Conservation (phyloP, 1,140 invertebrate species). For the Drosophila aff. region DNA sequence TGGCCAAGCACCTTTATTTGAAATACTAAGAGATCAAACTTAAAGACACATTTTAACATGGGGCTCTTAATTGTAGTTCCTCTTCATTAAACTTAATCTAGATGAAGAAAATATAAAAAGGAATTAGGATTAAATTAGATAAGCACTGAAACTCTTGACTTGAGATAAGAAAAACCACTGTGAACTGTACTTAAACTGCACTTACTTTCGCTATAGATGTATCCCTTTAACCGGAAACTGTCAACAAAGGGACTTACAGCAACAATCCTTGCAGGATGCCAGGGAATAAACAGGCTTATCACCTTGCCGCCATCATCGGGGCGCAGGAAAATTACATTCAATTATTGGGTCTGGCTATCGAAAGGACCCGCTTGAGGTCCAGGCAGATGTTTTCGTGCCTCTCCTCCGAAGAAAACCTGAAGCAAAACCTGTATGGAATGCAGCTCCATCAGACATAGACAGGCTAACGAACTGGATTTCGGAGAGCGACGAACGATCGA, state of each 20-base stretch:
- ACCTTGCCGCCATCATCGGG: constrained; percentile 57
- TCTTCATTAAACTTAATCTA: too few relatives aligned
- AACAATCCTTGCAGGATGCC: constrained; percentile 46
- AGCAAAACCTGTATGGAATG: constrained; percentile 66
- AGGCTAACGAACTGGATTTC: constrained; percentile 36
- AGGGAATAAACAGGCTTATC: constrained; percentile 58
- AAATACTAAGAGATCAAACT: neutral
- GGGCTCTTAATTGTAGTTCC: neutral
- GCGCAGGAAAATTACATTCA: constrained; percentile 67
- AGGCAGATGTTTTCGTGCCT: constrained; percentile 66
- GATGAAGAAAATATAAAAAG: neutral
- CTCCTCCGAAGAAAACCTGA: constrained; percentile 9
- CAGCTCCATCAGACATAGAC: constrained; percentile 63
- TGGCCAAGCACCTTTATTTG: constrained; percentile 2
- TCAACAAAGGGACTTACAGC: constrained; percentile 11
- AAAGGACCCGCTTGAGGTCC: constrained; percentile 52
- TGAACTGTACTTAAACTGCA: neutral
- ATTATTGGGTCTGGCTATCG: constrained; percentile 61
- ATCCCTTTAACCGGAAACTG: constrained; percentile 47
- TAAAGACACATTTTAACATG: neutral
- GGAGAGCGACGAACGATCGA: constrained; percentile 9
- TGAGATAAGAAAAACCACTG: neutral
- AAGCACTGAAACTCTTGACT: neutral
- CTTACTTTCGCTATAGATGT: neutral
- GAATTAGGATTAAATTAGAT: constrained; percentile 4